phyloP scores from a whole-genome alignment of 2,113 vertebrate species.

The Mellivora capensis region DNA sequence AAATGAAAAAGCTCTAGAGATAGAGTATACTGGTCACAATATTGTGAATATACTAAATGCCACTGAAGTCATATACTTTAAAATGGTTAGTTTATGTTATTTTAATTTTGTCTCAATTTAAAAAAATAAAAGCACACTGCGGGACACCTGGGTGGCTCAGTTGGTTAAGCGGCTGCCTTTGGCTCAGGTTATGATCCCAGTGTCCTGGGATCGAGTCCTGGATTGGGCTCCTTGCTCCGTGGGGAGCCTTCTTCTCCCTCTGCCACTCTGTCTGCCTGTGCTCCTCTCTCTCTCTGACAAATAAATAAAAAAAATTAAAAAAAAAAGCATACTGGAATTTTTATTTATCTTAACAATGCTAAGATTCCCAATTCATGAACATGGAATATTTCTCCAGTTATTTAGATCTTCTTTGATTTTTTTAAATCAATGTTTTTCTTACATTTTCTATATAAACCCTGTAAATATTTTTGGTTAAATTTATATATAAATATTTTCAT shows the following conservation, averaged over 20 bases:
- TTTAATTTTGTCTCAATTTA: background rate
- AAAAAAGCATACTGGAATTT: background rate
- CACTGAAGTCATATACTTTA: background rate
- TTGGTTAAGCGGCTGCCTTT: no score
- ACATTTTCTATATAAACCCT: background rate
- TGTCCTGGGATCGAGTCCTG: no score
- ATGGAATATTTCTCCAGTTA: background rate
- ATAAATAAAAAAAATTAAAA: no score
- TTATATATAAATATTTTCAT: background rate
- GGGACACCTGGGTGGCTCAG: no score
- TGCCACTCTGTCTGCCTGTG: no score
- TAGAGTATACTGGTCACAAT: background rate
- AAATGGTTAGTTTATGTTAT: background rate
- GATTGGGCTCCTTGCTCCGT: no score
- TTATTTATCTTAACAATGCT: background rate
- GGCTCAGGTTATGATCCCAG: no score
- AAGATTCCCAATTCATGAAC: background rate
- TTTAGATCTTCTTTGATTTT: background rate
- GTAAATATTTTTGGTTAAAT: background rate
- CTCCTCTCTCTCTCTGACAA: no score
- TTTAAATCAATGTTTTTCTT: background rate
- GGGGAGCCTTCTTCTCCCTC: no score
- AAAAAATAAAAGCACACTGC: background rate
- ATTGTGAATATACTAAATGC: background rate
- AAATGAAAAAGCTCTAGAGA: background rate